phyloP scores from a whole-genome alignment of 2,113 vertebrate species.

The Sinocyclocheilus maitianheensis region DNA sequence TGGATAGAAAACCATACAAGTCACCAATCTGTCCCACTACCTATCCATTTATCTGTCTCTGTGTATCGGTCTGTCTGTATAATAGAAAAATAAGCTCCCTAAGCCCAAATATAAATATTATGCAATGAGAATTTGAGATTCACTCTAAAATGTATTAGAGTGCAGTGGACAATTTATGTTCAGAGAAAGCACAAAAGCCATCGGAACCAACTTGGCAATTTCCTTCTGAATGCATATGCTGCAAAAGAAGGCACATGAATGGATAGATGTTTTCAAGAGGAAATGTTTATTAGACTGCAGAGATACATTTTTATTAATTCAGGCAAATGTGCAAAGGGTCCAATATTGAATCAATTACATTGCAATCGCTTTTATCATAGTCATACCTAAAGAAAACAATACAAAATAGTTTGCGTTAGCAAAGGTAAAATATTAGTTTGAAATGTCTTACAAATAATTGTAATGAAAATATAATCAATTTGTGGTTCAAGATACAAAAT shows the following conservation, averaged over 20 bases:
- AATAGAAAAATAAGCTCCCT: not conserved
- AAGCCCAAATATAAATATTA: not conserved
- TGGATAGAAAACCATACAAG: not conserved
- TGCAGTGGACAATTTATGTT: not conserved
- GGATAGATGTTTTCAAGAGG: constrained; percentile 8
- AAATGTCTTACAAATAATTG: not conserved
- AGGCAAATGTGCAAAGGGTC: constrained; percentile 40
- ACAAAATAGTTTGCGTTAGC: constrained; percentile 3
- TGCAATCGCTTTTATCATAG: constrained; percentile 2
- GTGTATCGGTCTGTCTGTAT: not conserved
- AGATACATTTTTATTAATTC: constrained; percentile 21
- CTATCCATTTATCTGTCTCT: not conserved
- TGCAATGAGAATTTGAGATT: not conserved
- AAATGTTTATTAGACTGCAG: constrained; percentile 48
- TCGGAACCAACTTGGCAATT: not conserved
- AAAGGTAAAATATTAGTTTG: constrained; percentile 29
- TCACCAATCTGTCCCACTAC: not conserved
- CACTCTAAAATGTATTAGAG: not conserved
- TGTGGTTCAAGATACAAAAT: constrained; percentile 36
- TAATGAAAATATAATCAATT: constrained; percentile 15
- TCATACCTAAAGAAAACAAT: constrained; percentile 20
- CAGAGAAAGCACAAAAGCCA: not conserved
- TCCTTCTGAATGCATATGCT: not conserved
- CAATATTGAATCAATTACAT: constrained; percentile 26
- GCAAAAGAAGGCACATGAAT: not conserved